phyloP scores from a whole-genome alignment of 2,888 invertebrate genomes.

The Conistra vaccinii region DNA sequence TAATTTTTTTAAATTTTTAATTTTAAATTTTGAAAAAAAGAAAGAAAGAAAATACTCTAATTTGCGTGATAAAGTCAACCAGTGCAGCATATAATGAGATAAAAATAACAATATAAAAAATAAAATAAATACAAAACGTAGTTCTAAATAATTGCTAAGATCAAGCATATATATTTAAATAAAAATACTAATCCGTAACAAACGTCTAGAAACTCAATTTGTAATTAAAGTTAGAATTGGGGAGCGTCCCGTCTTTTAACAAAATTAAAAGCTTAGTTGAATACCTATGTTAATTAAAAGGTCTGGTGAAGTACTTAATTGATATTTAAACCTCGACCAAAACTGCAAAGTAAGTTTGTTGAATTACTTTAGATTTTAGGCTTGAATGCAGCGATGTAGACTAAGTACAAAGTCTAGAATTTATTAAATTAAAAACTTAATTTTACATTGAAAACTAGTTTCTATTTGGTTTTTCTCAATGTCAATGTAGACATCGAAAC shows the following conservation, averaged over 20 bases:
- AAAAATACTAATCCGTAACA: slow-evolving; percentile 4
- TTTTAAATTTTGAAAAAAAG: no score
- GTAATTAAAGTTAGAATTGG: slow-evolving; percentile 50
- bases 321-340: slow-evolving; percentile 62
- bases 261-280: slow-evolving; percentile 64
- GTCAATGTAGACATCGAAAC: background rate
- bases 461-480: background rate
- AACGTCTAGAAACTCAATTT: slow-evolving; percentile 44
- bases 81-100: no score
- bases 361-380: slow-evolving; percentile 57
- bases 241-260: slow-evolving; percentile 54
- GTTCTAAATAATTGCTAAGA: background rate
- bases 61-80: no score
- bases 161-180: background rate
- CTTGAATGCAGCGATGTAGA: slow-evolving; percentile 25
- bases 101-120: no score
- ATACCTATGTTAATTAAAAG: slow-evolving; percentile 65
- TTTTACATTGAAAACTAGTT: background rate
- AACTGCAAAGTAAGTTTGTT: slow-evolving; percentile 62
- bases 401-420: slow-evolving; percentile 16
- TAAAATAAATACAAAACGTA: no score
- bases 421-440: slow-evolving; percentile 3
- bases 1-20: no score
- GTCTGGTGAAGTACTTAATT: slow-evolving; percentile 63
- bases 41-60: no score